These are phyloP conservation scores for Ianthella basta DNA, from an alignment of 37 sponge, comb jelly and placozoan species.

Conservation along the genomic window DNA sequence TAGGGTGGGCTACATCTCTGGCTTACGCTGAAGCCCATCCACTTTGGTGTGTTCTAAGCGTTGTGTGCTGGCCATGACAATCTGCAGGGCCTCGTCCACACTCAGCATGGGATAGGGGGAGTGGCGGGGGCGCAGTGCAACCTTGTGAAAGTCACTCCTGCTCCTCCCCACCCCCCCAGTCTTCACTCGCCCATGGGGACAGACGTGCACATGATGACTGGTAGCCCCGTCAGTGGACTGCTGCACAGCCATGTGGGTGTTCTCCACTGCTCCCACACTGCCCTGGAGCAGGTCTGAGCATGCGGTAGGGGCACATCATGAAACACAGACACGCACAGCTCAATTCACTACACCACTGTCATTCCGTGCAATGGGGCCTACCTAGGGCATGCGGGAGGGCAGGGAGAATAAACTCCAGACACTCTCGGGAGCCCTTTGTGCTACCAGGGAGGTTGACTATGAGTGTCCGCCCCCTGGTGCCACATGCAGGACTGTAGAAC, in stretches of 20 bases:
- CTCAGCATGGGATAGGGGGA: constrained; percentile 90
- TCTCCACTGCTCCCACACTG: not conserved
- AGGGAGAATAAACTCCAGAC: constrained; percentile 73
- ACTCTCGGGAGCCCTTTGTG: constrained; percentile 88
- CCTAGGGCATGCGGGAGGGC: constrained; percentile 89
- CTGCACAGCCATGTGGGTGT: constrained; percentile 14
- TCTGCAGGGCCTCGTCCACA: constrained; percentile 72
- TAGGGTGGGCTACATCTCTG: no score
- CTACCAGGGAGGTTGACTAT: constrained; percentile 96
- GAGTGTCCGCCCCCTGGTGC: constrained; percentile 73
- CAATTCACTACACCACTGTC: not conserved
- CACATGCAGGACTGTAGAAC: constrained; percentile 73
- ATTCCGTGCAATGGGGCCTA: constrained; percentile 21
- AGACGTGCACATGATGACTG: constrained; percentile 5
- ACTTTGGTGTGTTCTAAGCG: no score
- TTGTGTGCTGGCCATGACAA: constrained; percentile 17
- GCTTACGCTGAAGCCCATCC: no score
- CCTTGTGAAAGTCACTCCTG: constrained; percentile 51
- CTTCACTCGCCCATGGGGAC: constrained; percentile 51
- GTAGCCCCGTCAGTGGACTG: not conserved
- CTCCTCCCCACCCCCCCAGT: constrained; percentile 5
- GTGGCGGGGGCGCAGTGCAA: constrained; percentile 72
- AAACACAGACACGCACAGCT: not conserved
- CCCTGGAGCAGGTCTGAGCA: constrained; percentile 14
- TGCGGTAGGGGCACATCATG: not conserved